These are phyloP conservation scores for Lypha dubia DNA, from an alignment of 2,888 invertebrate genomes.

Conservation along the genomic window DNA sequence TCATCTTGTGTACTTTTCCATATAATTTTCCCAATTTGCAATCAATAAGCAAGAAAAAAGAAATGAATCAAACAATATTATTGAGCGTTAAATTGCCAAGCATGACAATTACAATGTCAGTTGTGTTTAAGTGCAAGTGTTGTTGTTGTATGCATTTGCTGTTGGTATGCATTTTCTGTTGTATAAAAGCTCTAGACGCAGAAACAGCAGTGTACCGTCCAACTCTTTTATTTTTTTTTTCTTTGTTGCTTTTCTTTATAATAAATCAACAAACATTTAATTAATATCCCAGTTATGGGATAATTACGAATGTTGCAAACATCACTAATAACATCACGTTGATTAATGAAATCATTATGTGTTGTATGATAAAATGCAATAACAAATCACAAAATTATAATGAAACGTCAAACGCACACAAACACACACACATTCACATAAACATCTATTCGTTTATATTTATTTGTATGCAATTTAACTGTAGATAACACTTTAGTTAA, in stretches of 20 bases:
- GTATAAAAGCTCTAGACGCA: conserved; percentile 15
- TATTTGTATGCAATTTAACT: conserved; percentile 45
- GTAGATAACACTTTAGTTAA: conserved; percentile 30
- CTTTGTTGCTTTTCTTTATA: neutral
- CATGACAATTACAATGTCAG: conserved; percentile 63
- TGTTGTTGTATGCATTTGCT: neutral
- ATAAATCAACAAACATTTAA: conserved; percentile 62
- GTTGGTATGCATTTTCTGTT: too few species aligned
- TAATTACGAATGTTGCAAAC: conserved; percentile 69
- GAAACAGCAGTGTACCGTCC: neutral
- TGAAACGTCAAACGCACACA: conserved; percentile 47
- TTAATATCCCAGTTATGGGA: conserved; percentile 71
- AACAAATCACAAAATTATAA: conserved; percentile 68
- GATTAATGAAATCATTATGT: conserved; percentile 72
- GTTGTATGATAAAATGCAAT: conserved; percentile 70
- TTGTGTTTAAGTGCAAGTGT: conserved; percentile 50
- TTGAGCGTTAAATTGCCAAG: conserved; percentile 71
- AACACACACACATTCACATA: conserved; percentile 1
- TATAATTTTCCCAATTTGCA: conserved; percentile 60
- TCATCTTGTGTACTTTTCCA: neutral
- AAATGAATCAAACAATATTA: neutral
- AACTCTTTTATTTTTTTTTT: neutral
- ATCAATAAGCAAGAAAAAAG: conserved; percentile 48
- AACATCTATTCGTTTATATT: neutral
- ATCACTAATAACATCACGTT: conserved; percentile 71